phyloP scores from a whole-genome alignment of 2,113 vertebrate genomes.

The Poicephalus gulielmi region DNA sequence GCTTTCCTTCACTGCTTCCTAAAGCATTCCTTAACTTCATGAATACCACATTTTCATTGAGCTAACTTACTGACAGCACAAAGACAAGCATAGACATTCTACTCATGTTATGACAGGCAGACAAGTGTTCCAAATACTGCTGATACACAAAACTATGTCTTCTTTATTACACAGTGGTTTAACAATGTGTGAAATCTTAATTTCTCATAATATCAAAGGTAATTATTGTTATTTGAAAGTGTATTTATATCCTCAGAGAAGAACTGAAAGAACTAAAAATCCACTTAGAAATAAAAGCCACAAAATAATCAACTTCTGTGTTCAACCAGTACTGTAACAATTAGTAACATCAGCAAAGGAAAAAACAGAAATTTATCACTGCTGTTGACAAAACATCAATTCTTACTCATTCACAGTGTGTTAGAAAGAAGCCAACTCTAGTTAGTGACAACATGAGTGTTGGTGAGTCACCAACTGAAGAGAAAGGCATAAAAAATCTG shows the following conservation, averaged over 20 bases:
- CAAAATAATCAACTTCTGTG: background rate
- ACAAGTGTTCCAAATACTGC: background rate
- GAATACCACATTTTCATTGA: background rate
- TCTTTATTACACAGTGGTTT: background rate
- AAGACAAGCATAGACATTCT: background rate
- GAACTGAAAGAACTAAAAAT: background rate
- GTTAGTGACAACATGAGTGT: background rate
- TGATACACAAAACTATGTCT: background rate
- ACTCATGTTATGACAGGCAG: background rate
- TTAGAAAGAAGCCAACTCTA: background rate
- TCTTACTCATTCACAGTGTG: background rate
- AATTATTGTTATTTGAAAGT: background rate
- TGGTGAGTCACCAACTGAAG: background rate
- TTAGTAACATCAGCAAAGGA: background rate
- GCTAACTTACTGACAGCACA: background rate
- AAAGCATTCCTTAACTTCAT: background rate
- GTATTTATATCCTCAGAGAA: background rate
- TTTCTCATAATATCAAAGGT: background rate
- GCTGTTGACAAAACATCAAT: background rate
- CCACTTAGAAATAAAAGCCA: background rate
- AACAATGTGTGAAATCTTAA: background rate
- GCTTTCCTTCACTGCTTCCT: background rate
- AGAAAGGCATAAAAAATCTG: background rate
- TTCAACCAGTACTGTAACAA: background rate
- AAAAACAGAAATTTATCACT: background rate